phyloP scores from a whole-genome alignment of 1,140 invertebrate genomes.

The Chironomus tepperi region DNA sequence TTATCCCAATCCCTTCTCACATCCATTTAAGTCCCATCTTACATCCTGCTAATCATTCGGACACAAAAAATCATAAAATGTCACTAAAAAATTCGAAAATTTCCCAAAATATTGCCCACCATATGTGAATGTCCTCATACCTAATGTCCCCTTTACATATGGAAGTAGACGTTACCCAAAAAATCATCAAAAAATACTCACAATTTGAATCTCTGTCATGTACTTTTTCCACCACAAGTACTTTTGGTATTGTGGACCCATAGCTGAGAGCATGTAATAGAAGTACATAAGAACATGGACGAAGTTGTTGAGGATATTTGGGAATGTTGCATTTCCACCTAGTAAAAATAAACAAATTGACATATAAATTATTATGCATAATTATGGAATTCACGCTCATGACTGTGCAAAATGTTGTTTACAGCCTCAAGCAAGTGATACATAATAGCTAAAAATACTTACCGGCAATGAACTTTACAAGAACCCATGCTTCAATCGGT shows the following conservation, averaged over 20 bases:
- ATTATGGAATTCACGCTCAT: conserved; percentile 19
- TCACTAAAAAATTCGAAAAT: too few relatives aligned
- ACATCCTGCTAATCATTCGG: too few relatives aligned
- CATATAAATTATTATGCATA: neutral
- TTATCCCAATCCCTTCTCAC: too few relatives aligned
- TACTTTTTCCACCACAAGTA: conserved; percentile 95
- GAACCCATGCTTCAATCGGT: conserved; percentile 89
- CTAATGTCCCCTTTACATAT: too few relatives aligned
- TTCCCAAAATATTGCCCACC: too few relatives aligned
- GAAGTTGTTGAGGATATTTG: conserved; percentile 84
- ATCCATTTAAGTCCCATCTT: too few relatives aligned
- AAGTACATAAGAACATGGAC: conserved; percentile 93
- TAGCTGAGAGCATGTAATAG: conserved; percentile 85
- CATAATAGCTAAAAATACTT: conserved; percentile 31
- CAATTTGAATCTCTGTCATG: conserved; percentile 81
- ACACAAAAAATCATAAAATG: too few relatives aligned
- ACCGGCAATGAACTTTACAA: conserved; percentile 91
- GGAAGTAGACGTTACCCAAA: too few relatives aligned
- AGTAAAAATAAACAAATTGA: conserved; percentile 29
- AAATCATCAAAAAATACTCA: conserved; percentile 44
- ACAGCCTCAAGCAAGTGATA: neutral
- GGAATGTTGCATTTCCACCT: conserved; percentile 88
- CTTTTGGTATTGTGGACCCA: conserved; percentile 84
- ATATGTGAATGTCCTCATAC: too few relatives aligned
- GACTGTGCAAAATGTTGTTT: conserved; percentile 25